Evolutionary conservation across 2,888 invertebrate genomes (phyloP), one percentile per base, ranked within the genome.

Genomic region (Pseudoips prasinana): DNA sequence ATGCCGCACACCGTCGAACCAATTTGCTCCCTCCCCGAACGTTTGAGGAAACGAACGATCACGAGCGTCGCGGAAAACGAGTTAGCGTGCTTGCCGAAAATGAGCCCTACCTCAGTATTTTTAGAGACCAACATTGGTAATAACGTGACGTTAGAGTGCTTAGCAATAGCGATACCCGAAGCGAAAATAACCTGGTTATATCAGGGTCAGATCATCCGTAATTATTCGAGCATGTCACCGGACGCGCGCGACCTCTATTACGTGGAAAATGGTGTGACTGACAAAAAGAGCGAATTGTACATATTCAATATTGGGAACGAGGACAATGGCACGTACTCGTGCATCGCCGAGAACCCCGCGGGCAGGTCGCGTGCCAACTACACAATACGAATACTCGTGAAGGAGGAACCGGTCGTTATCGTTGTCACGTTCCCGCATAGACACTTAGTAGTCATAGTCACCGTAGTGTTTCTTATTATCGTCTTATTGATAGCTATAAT

Each of bases 291-390:
- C 63, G 94, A 95, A 76, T 89, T 96, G 36, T 93, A 94, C 64
- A 94, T 96, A 58, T 92, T 92, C 63, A 94, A 94, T 69, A 92
- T 94, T 10, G 93, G 92, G 18, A 90, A 90, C 22, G 94, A 94
- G 47, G 95, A 96, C 67, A 96, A 96, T 63, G 96, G 96, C 3
- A 95, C 94, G 5, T 96, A 95, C 70, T 91, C 94, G 2, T 97
- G 97, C 73, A 90, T 94, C 7, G 96, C 96, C 0, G 95, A 95
- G 65, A 97, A 97, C 72, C 91, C 93, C 8, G 97, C 96, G 0
- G 97, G 97, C 7, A 91, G 90, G 37, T 91, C 93, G 0, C 92
- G 92, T 50, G 93, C 94, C 38, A 96, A 97, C 74, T 95, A 95
- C 58, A 96, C 96, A 1, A 90, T 97, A 49, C 90, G 92, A 46